Evolutionary conservation across 2,797 vertebrate species (phyloP), one percentile per base, ranked within the genome.

Genomic region (Cossypha caffra): DNA sequence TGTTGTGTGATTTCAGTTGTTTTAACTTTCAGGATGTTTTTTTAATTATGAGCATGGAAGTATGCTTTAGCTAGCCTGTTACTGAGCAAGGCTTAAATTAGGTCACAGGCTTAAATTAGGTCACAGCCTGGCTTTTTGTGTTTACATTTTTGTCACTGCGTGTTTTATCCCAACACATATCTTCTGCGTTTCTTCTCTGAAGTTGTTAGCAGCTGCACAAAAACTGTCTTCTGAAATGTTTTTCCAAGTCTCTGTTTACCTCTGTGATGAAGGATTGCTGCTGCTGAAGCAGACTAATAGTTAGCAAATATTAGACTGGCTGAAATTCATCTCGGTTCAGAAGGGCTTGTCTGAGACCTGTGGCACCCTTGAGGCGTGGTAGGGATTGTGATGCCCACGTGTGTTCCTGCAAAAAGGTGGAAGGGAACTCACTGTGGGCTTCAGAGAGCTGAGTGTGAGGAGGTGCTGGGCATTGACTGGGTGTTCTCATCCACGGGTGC

Each of bases 111-210:
- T 79, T 67, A 85, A 91, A 73, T 79, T 79, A 75, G 77, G n/a
- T 47, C n/a, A 19, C 31, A 79, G 71, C 17, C 64, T 76, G 48
- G 26, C 20, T 84, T 79, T 84, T 61, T 33, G 12, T 58, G 67
- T 96, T 95, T 82, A 85, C 52, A 35, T 85, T 85, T 94, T 95
- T 82, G 40, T 79, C 81, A 50, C 63, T 43, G 16, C 4, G 0
- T 81, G 29, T 91, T 85, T 89, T 87, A 69, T 67, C n/a, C 45
- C 66, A 79, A 21, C 48, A n/a, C 24, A 4, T 59, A 77, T 64
- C 47, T 93, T 90, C 25, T 63, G 35, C 13, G 0, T 75, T 89
- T 93, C 67, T 89, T 84, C 50, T 75, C 37, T 81, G 74, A 84
- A 63, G 47, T 19, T 86, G 50, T 69, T 86, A 92, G 59, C 37